Conservation (phyloP, 2,888 invertebrate genomes). For the Pilophorus perplexus region DNA sequence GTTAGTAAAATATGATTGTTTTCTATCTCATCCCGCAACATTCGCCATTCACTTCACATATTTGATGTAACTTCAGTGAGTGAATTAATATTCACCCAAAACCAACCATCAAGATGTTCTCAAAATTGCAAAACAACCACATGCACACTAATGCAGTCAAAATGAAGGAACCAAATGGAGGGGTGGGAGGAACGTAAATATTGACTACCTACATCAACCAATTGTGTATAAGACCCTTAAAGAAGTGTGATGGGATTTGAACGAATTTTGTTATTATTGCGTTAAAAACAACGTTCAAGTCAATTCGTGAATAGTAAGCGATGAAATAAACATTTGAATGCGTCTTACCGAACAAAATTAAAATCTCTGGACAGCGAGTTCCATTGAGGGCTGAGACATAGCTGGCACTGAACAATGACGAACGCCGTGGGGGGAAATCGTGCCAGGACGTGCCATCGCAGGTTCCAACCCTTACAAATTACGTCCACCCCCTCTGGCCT, state of each 20-base stretch:
- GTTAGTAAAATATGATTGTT: no score
- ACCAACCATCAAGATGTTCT: no score
- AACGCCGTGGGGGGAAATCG: neutral
- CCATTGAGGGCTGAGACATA: slow-evolving; percentile 9
- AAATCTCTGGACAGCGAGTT: slow-evolving; percentile 3
- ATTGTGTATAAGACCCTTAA: neutral
- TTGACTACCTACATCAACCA: neutral
- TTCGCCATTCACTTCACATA: no score
- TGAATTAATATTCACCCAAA: no score
- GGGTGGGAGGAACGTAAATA: slow-evolving; percentile 18
- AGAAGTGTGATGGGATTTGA: neutral
- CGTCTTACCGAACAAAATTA: slow-evolving; percentile 13
- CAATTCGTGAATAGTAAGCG: neutral
- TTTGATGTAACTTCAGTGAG: no score
- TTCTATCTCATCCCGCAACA: no score
- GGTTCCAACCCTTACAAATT: no score
- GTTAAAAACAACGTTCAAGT: neutral
- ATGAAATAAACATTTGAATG: neutral
- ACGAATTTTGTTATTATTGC: neutral
- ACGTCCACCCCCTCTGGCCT: no score
- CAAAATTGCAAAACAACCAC: no score
- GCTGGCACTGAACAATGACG: slow-evolving; percentile 10
- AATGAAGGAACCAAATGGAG: neutral
- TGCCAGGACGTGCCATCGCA: slow-evolving; percentile 10
- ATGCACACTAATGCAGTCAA: no score